A percentile compares a stretch with the other conserved stretches of the same genome.
phyloP scores from a whole-genome alignment of 30 jellyfish, hydroid and myxozoan species.

The Turritopsis rubra region DNA sequence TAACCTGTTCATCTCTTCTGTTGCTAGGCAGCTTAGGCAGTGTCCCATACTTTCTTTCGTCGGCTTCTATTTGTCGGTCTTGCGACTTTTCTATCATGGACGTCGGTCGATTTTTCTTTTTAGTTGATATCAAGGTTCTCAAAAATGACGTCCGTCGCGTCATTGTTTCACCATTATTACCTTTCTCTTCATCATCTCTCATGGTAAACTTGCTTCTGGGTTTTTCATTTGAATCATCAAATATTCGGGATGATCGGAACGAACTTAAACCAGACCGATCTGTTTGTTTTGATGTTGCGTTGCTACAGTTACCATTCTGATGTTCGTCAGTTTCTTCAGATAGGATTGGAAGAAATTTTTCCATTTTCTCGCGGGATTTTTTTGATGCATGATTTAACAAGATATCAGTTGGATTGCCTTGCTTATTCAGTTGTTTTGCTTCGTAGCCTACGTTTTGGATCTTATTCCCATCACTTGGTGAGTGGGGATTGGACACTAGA shows the following conservation, averaged over 20 bases:
- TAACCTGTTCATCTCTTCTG: neutral
- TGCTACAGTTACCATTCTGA: neutral
- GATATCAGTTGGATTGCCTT: neutral
- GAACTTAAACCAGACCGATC: neutral
- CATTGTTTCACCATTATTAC: neutral
- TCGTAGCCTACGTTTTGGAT: neutral
- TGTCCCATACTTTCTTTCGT: no score
- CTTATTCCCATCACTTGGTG: constrained; percentile 24
- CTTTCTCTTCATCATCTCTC: neutral
- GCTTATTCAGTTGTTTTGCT: no score
- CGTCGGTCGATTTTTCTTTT: neutral
- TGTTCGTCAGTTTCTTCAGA: neutral
- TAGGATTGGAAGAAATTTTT: neutral
- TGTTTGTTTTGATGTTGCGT: neutral
- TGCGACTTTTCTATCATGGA: neutral
- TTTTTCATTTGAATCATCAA: constrained; percentile 5
- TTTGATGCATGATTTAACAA: neutral
- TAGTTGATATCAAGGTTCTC: neutral
- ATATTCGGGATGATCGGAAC: constrained; percentile 6
- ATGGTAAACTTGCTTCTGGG: neutral
- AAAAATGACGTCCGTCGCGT: constrained; percentile 15
- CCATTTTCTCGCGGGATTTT: neutral
- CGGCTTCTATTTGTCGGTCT: neutral
- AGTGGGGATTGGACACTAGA: constrained; percentile 26
- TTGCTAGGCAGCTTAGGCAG: no score